phyloP scores from a whole-genome alignment of 2,797 vertebrate species.

The Cossypha polioptera region DNA sequence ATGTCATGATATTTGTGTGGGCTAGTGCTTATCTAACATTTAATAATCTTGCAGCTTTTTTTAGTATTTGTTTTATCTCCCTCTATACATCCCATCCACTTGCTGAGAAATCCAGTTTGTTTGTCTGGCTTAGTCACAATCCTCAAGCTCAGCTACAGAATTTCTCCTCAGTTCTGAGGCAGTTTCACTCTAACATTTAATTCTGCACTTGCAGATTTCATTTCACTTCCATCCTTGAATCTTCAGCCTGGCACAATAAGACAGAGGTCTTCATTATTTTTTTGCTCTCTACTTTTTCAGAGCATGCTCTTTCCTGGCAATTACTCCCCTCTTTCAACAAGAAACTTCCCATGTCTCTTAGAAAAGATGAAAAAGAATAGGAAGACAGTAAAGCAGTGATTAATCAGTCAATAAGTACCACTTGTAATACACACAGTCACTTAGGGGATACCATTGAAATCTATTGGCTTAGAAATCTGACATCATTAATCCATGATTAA shows the following conservation, averaged over 20 bases:
- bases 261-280: neutral
- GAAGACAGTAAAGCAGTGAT: neutral
- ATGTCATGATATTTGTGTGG: neutral
- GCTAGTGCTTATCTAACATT: neutral
- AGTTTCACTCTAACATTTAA: neutral
- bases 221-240: neutral
- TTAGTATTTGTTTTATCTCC: neutral
- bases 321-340: neutral
- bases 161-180: neutral
- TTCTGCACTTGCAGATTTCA: neutral
- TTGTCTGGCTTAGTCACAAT: neutral
- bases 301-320: neutral
- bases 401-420: neutral
- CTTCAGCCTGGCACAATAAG: neutral
- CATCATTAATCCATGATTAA: neutral
- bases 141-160: neutral
- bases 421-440: neutral
- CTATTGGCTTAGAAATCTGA: neutral
- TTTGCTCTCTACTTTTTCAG: neutral
- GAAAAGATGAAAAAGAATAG: neutral
- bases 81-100: neutral
- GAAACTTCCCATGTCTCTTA: neutral
- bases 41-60: conserved; percentile 2
- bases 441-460: neutral
- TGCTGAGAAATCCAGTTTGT: neutral